Evolutionary conservation across 2,888 invertebrate genomes (phyloP).

Genomic region (Clanis bilineata): DNA sequence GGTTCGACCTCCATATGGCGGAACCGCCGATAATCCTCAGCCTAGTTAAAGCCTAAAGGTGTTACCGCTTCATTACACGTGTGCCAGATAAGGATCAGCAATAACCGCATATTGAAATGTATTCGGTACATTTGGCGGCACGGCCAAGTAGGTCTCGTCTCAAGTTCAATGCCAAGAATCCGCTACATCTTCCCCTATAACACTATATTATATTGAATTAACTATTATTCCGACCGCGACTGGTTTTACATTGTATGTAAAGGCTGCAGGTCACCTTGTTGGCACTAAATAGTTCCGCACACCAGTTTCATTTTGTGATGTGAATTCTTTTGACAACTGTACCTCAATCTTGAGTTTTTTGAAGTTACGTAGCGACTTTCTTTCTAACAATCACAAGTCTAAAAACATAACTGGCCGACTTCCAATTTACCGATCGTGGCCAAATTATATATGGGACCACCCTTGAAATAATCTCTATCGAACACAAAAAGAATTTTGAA

Average conservation of each 20-base stretch:
- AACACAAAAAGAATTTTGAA: too few species aligned
- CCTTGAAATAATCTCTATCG: too few species aligned
- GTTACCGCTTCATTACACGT: neutral
- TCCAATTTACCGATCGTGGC: too few species aligned
- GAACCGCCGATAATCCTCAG: neutral
- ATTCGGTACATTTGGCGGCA: conserved; percentile 60
- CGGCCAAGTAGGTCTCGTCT: conserved; percentile 63
- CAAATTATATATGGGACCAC: too few species aligned
- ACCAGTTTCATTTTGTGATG: neutral
- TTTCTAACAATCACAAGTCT: too few species aligned
- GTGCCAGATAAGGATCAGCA: conserved; percentile 10
- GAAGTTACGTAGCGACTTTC: too few species aligned
- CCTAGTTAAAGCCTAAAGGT: neutral
- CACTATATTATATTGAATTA: conserved; percentile 35
- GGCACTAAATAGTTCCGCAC: conserved; percentile 24
- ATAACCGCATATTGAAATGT: conserved; percentile 33
- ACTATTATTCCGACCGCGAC: conserved; percentile 44
- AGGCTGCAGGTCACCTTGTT: conserved; percentile 32
- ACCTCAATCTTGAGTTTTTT: neutral
- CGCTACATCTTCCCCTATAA: conserved; percentile 47
- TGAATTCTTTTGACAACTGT: conserved; percentile 2
- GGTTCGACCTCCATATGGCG: too few species aligned
- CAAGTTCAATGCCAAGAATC: conserved; percentile 78
- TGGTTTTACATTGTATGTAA: conserved; percentile 26
- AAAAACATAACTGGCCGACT: too few species aligned